phyloP scores from a whole-genome alignment of 2,113 vertebrate genomes.

The Oryzias melastigma region DNA sequence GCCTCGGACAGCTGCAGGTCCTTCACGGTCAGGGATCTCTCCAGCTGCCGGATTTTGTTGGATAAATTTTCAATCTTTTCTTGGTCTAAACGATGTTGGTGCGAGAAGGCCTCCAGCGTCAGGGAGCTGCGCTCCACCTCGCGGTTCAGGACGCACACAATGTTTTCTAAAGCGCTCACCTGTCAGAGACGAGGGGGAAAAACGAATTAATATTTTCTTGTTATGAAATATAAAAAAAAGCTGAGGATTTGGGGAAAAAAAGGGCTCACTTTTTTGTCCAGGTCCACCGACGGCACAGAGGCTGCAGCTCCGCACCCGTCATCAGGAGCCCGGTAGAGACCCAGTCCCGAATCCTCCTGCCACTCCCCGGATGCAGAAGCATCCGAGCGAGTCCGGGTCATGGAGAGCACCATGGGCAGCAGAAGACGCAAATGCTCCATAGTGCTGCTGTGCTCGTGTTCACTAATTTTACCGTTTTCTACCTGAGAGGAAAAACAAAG shows the following conservation, averaged over 20 bases:
- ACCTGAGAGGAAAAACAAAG: slow-evolving; percentile 66
- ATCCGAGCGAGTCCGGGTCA: slow-evolving; percentile 29
- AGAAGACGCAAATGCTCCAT: slow-evolving; percentile 86
- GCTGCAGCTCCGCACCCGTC: slow-evolving; percentile 44
- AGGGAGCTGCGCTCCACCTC: slow-evolving; percentile 87
- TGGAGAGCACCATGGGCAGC: slow-evolving; percentile 73
- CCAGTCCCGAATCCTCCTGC: slow-evolving; percentile 73
- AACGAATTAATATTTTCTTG: not conserved
- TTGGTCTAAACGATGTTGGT: slow-evolving; percentile 87
- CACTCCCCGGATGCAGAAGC: slow-evolving; percentile 45
- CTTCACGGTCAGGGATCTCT: slow-evolving; percentile 83
- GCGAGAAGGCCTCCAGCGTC: slow-evolving; percentile 80
- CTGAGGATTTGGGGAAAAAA: not conserved
- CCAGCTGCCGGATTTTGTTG: slow-evolving; percentile 88
- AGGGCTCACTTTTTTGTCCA: slow-evolving; percentile 75
- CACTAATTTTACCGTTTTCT: slow-evolving; percentile 79
- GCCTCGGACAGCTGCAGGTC: slow-evolving; percentile 87
- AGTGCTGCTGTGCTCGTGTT: slow-evolving; percentile 81
- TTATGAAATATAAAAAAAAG: not conserved
- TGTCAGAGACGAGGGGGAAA: slow-evolving; percentile 32
- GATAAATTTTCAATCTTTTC: slow-evolving; percentile 86
- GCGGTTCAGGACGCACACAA: slow-evolving; percentile 90
- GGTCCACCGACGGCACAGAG: slow-evolving; percentile 54
- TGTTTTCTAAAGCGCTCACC: slow-evolving; percentile 87
- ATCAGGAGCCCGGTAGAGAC: slow-evolving; percentile 72